Evolutionary conservation across 35 echinoderm and acorn worm species (phyloP), one percentile per base, ranked within the genome.

Genomic region (Chiridota heheva): DNA sequence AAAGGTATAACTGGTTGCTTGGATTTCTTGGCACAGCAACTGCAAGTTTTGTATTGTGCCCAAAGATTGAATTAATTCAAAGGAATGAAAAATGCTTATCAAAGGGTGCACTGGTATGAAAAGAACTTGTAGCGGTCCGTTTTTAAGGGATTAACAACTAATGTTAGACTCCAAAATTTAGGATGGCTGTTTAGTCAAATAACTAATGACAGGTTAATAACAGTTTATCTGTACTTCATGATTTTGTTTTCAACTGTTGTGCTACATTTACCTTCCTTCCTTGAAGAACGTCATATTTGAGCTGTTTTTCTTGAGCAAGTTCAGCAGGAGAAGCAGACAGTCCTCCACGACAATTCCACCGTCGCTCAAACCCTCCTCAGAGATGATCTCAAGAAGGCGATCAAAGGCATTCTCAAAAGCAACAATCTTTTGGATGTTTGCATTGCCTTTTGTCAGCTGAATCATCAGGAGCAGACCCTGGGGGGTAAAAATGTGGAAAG

Each of bases 331-430:
- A 1, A 88, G 78, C 18, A 97, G 72, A 43, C 93, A 97, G 64
- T 97, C 93, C 26, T 97, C 93, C 0, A 97, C 93, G 22, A 97
- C 93, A 28, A 97, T 97, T 8, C 93, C 93, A 36, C 93, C 93
- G 28, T 97, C 93, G 63, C 93, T 97, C 27, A 58, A 73, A 1
- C 93, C 93, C 80, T 97, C 93, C 61, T 97, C 93, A 28, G 80
- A 65, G 59, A 97, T 97, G 74, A 97, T 97, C 79, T 91, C 84
- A 27, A 97, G 67, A 0, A 97, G 84, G 30, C 80, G 63, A 39
- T 97, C 93, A 81, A 97, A 97, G 49, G 93, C 93, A 68, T 97
- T 97, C 80, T 97, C 93, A 84, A 97, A 97, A 47, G 93, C 93
- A 31, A 97, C 93, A 58, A 97, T 97, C 75, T 97, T 97, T 81